Base-by-base conservation (phyloP, 2,888 invertebrate genomes). In the Drosophila maculinotata region DNA sequence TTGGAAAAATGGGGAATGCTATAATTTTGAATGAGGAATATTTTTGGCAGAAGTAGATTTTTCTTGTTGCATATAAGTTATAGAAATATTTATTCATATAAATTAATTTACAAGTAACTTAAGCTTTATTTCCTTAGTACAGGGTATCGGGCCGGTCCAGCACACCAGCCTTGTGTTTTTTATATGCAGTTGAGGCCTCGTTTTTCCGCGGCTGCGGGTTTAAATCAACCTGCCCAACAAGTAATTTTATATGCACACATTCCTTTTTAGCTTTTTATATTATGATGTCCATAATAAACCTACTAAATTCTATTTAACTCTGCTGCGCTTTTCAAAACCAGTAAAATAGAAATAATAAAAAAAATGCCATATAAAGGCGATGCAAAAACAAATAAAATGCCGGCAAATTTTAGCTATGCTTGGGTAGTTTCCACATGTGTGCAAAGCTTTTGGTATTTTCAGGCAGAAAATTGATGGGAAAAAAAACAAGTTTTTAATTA, bases 241-340 rank as follows among this genome's bases (percentile, higher is more conserved):
- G 42, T 54, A 42, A 45, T 57, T 73, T 53, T 53, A 33, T 65
- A 31, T 33, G 47, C 41, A 48, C 28, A 30, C 28, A 58, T 64
- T 77, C 67, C 64, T 60, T 58, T 77, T 53, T 48, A 60, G 20
- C 56, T 57, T 60, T 56, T 64, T 36, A 38, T 36, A 67, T 68
- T 72, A 66, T 76, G 63, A 38, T 15, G 67, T 47, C 62, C 62
- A 67, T 82, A 87, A 82, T 82, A 81, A 87, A 86, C 82, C 78
- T 49, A 87, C 70, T 83, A 86, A 78, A 84, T 84, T 87, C 84
- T 82, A 84, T 82, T 80, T 82, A 82, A 69, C 66, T 54, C 63
- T 63, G 47, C 66, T 48, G 60, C 39, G 67, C 76, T 67, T 84
- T 79, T 69, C 41, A 66, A 64, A 71, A 67, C 53, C 59, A 62